Conservation (phyloP, 2,797 vertebrate genomes). For the Melanotaenia pygmaea region DNA sequence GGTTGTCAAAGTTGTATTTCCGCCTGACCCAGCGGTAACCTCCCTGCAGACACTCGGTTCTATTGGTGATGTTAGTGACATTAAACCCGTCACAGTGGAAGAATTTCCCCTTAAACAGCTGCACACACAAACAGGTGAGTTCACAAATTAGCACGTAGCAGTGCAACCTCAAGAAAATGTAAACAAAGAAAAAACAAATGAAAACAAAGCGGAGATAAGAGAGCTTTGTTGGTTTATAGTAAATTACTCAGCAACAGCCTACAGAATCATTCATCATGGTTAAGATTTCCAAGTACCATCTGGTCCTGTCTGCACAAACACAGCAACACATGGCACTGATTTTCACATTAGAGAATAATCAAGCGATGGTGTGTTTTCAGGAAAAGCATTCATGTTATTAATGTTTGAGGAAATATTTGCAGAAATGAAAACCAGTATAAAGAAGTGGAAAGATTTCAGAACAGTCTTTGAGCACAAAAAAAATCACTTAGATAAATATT, state of each 20-base stretch:
- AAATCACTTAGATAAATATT: too few relatives aligned
- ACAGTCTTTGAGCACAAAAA: neutral
- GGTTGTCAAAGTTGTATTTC: conserved; percentile 98
- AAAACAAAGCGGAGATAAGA: neutral
- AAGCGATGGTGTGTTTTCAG: conserved; percentile 9
- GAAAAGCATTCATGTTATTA: conserved; percentile 8
- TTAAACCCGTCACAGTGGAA: conserved; percentile 91
- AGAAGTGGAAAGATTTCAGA: neutral
- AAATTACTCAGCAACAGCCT: conserved; percentile 20
- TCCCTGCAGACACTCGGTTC: conserved; percentile 85
- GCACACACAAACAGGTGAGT: conserved; percentile 42
- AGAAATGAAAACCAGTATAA: conserved; percentile 5
- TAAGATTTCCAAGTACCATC: conserved; percentile 36
- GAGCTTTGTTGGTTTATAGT: conserved; percentile 18
- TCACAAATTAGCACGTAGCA: conserved; percentile 24
- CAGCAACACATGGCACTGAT: conserved; percentile 10
- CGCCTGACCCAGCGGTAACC: conserved; percentile 89
- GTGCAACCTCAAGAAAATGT: conserved; percentile 19
- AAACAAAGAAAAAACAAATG: conserved; percentile 29
- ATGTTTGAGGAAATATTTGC: conserved; percentile 12
- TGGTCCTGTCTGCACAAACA: conserved; percentile 35
- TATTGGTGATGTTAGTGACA: conserved; percentile 92
- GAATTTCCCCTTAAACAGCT: conserved; percentile 98
- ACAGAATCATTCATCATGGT: conserved; percentile 22
- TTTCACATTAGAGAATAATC: conserved; percentile 39